Evolutionary conservation across 2,797 vertebrate genomes (phyloP).

Genomic region (Tympanoctomys barrerae): DNA sequence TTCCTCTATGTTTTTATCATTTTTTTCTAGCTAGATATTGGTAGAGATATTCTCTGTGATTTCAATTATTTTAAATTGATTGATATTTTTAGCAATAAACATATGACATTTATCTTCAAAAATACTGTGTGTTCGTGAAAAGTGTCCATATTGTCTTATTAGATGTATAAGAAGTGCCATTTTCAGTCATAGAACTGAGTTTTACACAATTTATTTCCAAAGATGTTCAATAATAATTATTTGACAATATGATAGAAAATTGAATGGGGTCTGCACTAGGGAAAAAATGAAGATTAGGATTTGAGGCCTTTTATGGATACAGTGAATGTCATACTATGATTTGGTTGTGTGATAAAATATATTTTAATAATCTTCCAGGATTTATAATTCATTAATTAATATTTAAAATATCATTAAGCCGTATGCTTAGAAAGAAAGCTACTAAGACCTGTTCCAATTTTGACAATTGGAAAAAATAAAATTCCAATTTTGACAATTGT

Average conservation of each 20-base stretch:
- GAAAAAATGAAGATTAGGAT: not conserved
- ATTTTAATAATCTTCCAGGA: not conserved
- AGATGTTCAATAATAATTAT: not conserved
- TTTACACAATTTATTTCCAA: not conserved
- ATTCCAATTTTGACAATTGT: too few species aligned
- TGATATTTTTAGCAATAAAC: not conserved
- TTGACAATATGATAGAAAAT: not conserved
- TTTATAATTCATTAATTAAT: not conserved
- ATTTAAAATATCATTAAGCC: not conserved
- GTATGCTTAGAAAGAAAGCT: not conserved
- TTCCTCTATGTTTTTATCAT: not conserved
- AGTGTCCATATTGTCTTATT: not conserved
- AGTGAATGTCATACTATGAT: not conserved
- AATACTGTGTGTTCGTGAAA: not conserved
- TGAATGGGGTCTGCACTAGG: not conserved
- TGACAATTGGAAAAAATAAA: too few species aligned
- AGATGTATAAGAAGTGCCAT: not conserved
- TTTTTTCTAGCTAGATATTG: not conserved
- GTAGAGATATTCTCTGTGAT: not conserved
- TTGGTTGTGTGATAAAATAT: not conserved
- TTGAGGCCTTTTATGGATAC: not conserved
- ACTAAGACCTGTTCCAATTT: not conserved
- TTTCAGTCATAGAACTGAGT: not conserved
- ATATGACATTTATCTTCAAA: not conserved
- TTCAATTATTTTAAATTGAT: not conserved